Percentiles rank a stretch among this genome's conserved stretches.
phyloP scores from a whole-genome alignment of 2,113 vertebrate genomes.

The Puma concolor region DNA sequence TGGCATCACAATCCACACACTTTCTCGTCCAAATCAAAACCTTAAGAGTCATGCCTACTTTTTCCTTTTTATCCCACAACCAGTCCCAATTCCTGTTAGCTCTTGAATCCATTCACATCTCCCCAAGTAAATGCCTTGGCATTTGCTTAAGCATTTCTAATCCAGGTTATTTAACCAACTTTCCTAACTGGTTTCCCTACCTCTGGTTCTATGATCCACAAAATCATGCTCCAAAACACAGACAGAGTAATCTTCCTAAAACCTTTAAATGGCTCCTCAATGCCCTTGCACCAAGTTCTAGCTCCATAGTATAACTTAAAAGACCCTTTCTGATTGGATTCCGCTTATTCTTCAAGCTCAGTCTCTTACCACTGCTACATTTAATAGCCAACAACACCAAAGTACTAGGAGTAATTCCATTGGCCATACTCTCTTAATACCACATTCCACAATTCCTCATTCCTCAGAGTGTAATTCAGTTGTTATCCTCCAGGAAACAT shows the following conservation, averaged over 20 bases:
- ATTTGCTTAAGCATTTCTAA: background rate
- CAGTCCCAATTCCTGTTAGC: background rate
- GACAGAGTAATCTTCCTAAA: background rate
- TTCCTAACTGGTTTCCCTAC: background rate
- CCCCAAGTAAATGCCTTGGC: background rate
- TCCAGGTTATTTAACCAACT: background rate
- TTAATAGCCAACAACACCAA: background rate
- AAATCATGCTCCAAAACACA: background rate
- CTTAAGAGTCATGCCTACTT: background rate
- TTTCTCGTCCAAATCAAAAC: background rate
- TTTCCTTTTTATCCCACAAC: background rate
- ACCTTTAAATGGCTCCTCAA: too few relatives aligned
- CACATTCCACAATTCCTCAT: too few relatives aligned
- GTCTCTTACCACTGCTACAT: background rate
- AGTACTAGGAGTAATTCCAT: background rate
- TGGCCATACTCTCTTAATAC: background rate
- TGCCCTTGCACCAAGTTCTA: background rate
- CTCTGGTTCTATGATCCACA: background rate
- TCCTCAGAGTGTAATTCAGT: background rate
- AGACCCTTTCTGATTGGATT: background rate
- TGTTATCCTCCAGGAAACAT: background rate
- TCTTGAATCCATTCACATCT: background rate
- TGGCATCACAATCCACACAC: background rate
- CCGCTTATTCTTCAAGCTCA: background rate
- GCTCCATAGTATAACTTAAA: background rate